Conservation (phyloP, 2,113 vertebrate species). For the Pelecanoides urinatrix region DNA sequence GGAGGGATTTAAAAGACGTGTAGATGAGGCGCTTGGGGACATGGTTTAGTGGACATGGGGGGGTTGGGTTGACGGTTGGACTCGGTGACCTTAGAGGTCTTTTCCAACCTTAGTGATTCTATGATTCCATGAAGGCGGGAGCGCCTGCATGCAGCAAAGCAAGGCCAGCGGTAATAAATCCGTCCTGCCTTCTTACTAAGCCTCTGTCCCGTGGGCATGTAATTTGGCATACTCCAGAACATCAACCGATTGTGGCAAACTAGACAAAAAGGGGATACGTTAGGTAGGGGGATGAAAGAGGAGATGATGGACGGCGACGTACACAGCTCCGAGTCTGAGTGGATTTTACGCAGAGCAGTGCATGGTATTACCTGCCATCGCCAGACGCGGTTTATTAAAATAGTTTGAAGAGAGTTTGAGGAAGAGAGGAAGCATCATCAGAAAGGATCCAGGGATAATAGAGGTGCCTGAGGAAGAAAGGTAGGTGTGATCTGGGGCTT, state of each 20-base stretch:
- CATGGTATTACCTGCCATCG: background rate
- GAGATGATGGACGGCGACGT: accelerated
- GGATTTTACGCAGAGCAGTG: background rate
- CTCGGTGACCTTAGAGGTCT: too few species aligned
- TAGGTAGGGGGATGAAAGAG: background rate
- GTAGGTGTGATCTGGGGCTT: background rate
- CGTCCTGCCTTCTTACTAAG: background rate
- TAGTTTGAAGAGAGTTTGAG: background rate
- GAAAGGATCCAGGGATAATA: background rate
- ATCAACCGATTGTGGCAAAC: background rate
- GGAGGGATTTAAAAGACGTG: too few species aligned
- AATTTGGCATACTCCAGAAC: background rate
- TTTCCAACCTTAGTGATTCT: too few species aligned
- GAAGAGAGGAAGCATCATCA: background rate
- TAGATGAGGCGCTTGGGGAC: too few species aligned
- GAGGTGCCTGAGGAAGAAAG: background rate
- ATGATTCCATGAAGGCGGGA: too few species aligned
- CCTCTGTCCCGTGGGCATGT: background rate
- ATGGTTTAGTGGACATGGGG: too few species aligned
- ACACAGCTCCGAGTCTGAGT: background rate
- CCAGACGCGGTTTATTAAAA: background rate
- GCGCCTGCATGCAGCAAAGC: accelerated
- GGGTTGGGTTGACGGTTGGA: too few species aligned
- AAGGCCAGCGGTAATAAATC: background rate
- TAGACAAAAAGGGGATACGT: background rate